These are phyloP conservation scores for Itoplectis maculator DNA, from an alignment of 2,888 invertebrate genomes.

Conservation along the genomic window DNA sequence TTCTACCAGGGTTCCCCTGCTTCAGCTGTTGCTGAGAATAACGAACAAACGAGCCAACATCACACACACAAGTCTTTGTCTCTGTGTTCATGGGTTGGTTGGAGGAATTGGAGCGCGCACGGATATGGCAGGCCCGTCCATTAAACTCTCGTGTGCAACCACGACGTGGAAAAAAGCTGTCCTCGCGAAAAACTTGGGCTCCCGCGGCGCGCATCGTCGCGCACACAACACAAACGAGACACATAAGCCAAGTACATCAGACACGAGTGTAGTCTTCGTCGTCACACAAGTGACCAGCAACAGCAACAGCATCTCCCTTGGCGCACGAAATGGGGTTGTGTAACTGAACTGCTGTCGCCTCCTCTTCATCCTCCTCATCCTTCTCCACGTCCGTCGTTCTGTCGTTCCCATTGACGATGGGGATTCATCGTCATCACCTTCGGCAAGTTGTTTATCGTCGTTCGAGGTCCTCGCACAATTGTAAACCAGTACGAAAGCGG, in stretches of 20 bases:
- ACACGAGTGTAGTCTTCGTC: conserved; percentile 11
- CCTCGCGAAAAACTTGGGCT: conserved; percentile 68
- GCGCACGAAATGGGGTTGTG: conserved; percentile 67
- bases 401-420: conserved; percentile 50
- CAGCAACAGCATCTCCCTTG: neutral
- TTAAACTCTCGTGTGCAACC: conserved; percentile 72
- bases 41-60: conserved; percentile 4
- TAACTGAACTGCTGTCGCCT: conserved; percentile 65
- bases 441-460: conserved; percentile 30
- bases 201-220: conserved; percentile 18
- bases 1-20: neutral
- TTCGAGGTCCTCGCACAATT: neutral
- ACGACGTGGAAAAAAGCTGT: conserved; percentile 74
- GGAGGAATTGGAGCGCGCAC: conserved; percentile 77
- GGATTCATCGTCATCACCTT: conserved; percentile 24
- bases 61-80: neutral
- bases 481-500: conserved; percentile 8
- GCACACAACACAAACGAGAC: conserved; percentile 30
- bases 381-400: conserved; percentile 40
- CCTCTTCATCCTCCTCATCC: conserved; percentile 42
- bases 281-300: neutral
- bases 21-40: conserved; percentile 13
- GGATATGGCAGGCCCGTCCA: conserved; percentile 73
- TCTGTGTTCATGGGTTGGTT: neutral
- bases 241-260: conserved; percentile 12